Conservation (phyloP, 2,113 vertebrate genomes). For the Rhipidura dahli region DNA sequence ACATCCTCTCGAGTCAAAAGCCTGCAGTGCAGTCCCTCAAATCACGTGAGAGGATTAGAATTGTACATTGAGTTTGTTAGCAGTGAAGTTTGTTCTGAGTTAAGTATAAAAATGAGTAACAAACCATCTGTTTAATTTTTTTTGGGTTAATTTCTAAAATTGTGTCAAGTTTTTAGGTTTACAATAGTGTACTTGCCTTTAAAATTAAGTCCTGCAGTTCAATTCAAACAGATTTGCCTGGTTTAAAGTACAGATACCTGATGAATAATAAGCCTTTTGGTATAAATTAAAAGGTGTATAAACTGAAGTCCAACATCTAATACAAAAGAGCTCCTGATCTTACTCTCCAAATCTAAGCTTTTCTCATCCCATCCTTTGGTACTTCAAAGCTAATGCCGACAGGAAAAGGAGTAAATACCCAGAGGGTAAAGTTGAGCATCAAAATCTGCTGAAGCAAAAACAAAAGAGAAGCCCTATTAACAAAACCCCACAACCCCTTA, state of each 20-base stretch:
- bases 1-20: background rate
- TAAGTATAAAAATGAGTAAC: background rate
- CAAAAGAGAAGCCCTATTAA: background rate
- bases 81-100: background rate
- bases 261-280: background rate
- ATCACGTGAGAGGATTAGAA: background rate
- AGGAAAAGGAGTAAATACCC: slow-evolving; percentile 11
- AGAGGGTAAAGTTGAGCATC: background rate
- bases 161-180: background rate
- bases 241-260: background rate
- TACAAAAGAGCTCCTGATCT: background rate
- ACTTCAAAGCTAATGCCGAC: background rate
- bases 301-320: background rate
- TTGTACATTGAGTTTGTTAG: background rate
- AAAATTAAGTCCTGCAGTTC: background rate
- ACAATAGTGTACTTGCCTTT: background rate
- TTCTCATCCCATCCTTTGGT: background rate
- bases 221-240: background rate
- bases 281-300: background rate
- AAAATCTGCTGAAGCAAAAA: background rate
- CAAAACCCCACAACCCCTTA: background rate
- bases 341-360: background rate
- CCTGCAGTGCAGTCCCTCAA: background rate
- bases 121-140: background rate
- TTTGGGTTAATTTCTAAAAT: background rate